phyloP scores from a whole-genome alignment of 2,888 invertebrate genomes.

The Blastobasis adustella region DNA sequence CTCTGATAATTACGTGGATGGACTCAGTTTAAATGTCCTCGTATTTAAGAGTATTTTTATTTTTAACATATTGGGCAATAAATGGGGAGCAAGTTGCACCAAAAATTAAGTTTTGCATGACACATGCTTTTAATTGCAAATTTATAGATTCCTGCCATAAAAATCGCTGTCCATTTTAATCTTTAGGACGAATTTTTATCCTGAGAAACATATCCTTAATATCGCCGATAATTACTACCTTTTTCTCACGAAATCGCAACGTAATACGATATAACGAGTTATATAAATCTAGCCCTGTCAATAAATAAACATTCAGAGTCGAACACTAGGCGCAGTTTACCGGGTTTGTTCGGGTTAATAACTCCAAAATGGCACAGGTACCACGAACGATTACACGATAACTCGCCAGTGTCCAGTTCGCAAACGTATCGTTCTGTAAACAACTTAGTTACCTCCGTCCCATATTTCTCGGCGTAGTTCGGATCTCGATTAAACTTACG shows the following conservation, averaged over 20 bases:
- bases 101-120: slow-evolving; percentile 14
- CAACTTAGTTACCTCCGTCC: slow-evolving; percentile 9
- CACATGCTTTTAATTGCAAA: slow-evolving; percentile 7
- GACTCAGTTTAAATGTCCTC: too few species aligned
- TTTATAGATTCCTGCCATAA: slow-evolving; percentile 2
- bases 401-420: slow-evolving; percentile 11
- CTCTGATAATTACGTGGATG: too few species aligned
- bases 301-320: slow-evolving; percentile 13
- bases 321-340: slow-evolving; percentile 15
- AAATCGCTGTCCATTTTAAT: slow-evolving; percentile 14
- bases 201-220: slow-evolving; percentile 15
- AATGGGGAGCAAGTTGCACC: slow-evolving; percentile 17
- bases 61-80: too few species aligned
- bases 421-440: slow-evolving; percentile 15
- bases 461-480: slow-evolving; percentile 8
- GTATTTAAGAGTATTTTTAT: too few species aligned
- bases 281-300: slow-evolving; percentile 15
- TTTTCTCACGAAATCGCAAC: slow-evolving; percentile 14
- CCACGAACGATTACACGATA: slow-evolving; percentile 10
- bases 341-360: slow-evolving; percentile 14
- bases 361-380: slow-evolving; percentile 16
- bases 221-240: slow-evolving; percentile 10
- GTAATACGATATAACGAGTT: slow-evolving; percentile 16
- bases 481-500: slow-evolving; percentile 7
- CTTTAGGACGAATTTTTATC: slow-evolving; percentile 13